A percentile compares a stretch with the other conserved stretches of the same genome.
Conservation (phyloP, 2,113 vertebrate species). For the Pelodiscus sinensis region DNA sequence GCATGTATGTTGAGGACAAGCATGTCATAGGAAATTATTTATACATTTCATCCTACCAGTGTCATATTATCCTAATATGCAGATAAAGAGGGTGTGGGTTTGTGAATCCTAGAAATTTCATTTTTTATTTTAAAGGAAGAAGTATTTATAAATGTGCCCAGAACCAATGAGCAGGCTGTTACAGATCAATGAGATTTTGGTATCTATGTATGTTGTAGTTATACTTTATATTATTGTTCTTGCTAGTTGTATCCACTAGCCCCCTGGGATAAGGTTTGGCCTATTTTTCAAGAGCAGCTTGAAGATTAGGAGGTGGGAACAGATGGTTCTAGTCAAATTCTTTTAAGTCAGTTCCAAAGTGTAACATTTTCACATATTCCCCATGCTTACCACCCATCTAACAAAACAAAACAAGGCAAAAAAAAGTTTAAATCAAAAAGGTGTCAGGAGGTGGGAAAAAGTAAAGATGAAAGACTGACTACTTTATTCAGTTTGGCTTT, state of each 20-base stretch:
- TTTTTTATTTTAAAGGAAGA: neutral
- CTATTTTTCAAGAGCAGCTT: slow-evolving; percentile 50
- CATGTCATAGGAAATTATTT: neutral
- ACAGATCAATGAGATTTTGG: slow-evolving; percentile 38
- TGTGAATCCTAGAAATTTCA: neutral
- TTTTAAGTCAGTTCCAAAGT: slow-evolving; percentile 61
- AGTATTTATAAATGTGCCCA: slow-evolving; percentile 21
- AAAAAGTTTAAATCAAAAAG: slow-evolving; percentile 35
- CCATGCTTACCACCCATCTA: slow-evolving; percentile 27
- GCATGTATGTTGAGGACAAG: neutral
- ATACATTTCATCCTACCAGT: neutral
- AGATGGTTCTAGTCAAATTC: slow-evolving; percentile 73
- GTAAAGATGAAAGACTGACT: slow-evolving; percentile 22
- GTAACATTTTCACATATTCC: slow-evolving; percentile 63
- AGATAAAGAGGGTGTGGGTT: slow-evolving; percentile 4
- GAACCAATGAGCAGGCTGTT: slow-evolving; percentile 42
- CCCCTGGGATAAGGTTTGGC: slow-evolving; percentile 36
- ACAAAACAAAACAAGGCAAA: neutral
- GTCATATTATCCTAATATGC: neutral
- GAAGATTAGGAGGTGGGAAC: slow-evolving; percentile 67
- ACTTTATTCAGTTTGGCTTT: slow-evolving; percentile 51
- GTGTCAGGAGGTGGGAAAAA: slow-evolving; percentile 35
- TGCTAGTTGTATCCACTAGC: slow-evolving; percentile 37
- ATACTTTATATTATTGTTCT: slow-evolving; percentile 60
- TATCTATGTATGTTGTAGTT: slow-evolving; percentile 56